Percentiles rank a stretch among this genome's conserved stretches.
These are phyloP conservation scores for Micropoecilia bifurca DNA, from an alignment of 2,797 vertebrate genomes.

Conservation along the genomic window DNA sequence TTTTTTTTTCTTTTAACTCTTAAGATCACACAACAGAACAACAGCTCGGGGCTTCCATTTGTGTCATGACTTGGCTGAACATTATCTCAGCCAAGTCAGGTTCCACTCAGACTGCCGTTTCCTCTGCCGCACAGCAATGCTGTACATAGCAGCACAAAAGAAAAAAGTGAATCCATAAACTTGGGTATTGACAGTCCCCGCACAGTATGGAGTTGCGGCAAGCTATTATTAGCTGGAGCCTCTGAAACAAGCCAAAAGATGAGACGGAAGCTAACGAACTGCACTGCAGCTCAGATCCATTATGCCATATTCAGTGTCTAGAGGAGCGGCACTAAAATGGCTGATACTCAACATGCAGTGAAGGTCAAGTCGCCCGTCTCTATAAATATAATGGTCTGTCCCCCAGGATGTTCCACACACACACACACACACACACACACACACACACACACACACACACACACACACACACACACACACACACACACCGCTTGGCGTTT, in stretches of 20 bases:
- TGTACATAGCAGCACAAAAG: neutral
- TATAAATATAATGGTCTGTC: constrained; percentile 85
- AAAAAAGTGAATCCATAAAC: constrained; percentile 29
- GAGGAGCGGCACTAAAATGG: constrained; percentile 79
- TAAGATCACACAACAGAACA: constrained; percentile 44
- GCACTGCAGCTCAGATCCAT: constrained; percentile 75
- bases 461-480: constrained; percentile 64
- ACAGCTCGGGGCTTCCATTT: constrained; percentile 29
- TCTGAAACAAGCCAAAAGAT: constrained; percentile 64
- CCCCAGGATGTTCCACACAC: constrained; percentile 75
- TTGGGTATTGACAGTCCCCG: constrained; percentile 47
- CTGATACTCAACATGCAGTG: constrained; percentile 80
- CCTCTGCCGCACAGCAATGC: constrained; percentile 18
- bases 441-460: constrained; percentile 53
- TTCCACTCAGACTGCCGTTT: constrained; percentile 20
- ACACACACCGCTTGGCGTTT: constrained; percentile 70
- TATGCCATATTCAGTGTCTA: constrained; percentile 69
- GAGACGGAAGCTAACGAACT: constrained; percentile 73
- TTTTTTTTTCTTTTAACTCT: neutral
- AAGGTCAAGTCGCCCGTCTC: constrained; percentile 82
- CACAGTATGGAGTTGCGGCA: constrained; percentile 70
- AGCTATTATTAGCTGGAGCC: constrained; percentile 73
- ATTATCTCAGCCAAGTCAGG: neutral
- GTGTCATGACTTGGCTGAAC: constrained; percentile 24
- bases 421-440: constrained; percentile 56